Conservation (phyloP, 1,140 invertebrate genomes). For the Notospermus geniculatus region DNA sequence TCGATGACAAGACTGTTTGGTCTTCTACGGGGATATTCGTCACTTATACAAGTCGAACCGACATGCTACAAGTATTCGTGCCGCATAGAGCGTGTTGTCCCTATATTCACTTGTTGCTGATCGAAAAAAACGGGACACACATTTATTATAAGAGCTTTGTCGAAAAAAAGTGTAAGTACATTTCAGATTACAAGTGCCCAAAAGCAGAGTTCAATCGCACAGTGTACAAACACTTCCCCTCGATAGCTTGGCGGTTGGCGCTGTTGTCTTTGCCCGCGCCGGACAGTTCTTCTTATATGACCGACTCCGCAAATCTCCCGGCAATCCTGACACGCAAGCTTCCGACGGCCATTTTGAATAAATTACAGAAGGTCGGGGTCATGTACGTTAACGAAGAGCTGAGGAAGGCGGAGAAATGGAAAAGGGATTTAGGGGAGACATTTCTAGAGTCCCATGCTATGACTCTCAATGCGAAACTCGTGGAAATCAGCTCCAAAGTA, state of each 20-base stretch:
- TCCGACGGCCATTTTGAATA: slow-evolving; percentile 9
- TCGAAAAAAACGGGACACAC: slow-evolving; percentile 6
- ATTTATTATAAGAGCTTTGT: slow-evolving; percentile 8
- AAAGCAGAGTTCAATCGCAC: slow-evolving; percentile 9
- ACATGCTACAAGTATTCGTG: slow-evolving; percentile 4
- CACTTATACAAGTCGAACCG: neutral
- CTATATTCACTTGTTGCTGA: slow-evolving; percentile 7
- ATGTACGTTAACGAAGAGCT: neutral
- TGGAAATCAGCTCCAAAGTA: neutral
- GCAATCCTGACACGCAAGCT: slow-evolving; percentile 8
- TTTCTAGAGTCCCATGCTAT: neutral
- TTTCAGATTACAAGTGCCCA: slow-evolving; percentile 10
- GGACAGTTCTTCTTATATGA: slow-evolving; percentile 9
- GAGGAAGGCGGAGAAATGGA: slow-evolving; percentile 8
- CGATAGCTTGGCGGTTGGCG: neutral
- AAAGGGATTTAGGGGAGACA: slow-evolving; percentile 1
- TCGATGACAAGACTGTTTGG: slow-evolving; percentile 4
- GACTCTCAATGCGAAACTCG: slow-evolving; percentile 5
- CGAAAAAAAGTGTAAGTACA: neutral
- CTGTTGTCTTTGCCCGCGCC: slow-evolving; percentile 4
- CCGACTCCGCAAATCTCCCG: slow-evolving; percentile 1
- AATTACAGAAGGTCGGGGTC: slow-evolving; percentile 4
- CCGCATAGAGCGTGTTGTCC: slow-evolving; percentile 8
- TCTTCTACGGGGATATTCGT: slow-evolving; percentile 5
- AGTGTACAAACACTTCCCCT: slow-evolving; percentile 3